Evolutionary conservation across 2,888 invertebrate species (phyloP), one percentile per base, ranked within the genome.

Genomic region (Brassicogethes aeneus): DNA sequence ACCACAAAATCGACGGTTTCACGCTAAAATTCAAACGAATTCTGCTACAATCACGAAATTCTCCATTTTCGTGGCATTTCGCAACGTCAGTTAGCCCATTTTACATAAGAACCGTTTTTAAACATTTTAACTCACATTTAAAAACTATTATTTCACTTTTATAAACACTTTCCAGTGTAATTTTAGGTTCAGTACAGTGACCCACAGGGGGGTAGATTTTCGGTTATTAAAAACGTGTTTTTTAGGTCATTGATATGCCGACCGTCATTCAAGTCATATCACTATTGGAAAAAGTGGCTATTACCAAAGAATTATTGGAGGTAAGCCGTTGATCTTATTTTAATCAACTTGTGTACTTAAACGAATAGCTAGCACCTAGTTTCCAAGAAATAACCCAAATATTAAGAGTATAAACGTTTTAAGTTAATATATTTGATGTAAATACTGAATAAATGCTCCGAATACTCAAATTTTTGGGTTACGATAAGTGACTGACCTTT

Each of bases 171-270:
- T 23, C 5, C 5, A 7, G 23, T 5, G 5, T 7, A 5, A 23
- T 7, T 5, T 23, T 10, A 5, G 5, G 23, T 23, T 10, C 23
- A 5, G 23, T 23, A 7, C 10, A 23, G 5, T 32, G 3, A 10
- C 3, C 14, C 7, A 5, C 32, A 12, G 14, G 32, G 32, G 32
- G 32, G 14, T 13, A 5, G 32, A 10, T 3, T 13, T 2, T 32
- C 8, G 12, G 5, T 35, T n/a, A 8, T 40, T 40, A 15, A 7
- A 8, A 13, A 14, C 29, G 44, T 47, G 44, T 42, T 54, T 74
- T 79, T 44, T 70, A 94, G 94, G 94, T 94, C 77, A 82, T 90
- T 77, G 87, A 94, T 79, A 88, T 92, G 88, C 85, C 82, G 68
- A 77, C 84, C 67, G 92, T 94, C 73, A 77, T 89, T 74, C 90